These are phyloP conservation scores for Cinclus cinclus DNA, from an alignment of 2,113 vertebrate species.

Conservation along the genomic window DNA sequence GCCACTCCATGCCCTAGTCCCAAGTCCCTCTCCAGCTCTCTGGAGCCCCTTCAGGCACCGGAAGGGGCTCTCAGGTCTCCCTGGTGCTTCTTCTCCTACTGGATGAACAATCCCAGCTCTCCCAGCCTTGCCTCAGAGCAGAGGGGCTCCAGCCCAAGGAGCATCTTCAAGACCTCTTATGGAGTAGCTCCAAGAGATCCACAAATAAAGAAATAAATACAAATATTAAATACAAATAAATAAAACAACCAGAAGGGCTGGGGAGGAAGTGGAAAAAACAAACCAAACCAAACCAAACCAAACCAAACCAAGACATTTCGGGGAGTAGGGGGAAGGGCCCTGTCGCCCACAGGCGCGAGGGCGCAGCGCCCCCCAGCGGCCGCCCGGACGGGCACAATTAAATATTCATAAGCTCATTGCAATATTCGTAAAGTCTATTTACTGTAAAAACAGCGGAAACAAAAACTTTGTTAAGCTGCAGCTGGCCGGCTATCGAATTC, in stretches of 20 bases:
- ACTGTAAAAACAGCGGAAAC: background rate
- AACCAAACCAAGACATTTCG: rapidly evolving
- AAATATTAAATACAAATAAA: background rate
- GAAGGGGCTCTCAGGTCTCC: background rate
- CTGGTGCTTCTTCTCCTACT: background rate
- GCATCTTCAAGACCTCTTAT: background rate
- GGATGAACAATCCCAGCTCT: background rate
- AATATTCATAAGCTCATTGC: background rate
- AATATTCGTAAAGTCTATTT: background rate
- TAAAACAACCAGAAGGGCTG: background rate
- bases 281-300: background rate
- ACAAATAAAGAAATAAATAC: background rate
- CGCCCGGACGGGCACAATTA: rapidly evolving
- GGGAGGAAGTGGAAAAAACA: background rate
- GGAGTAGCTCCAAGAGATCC: background rate
- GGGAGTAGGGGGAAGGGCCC: no score
- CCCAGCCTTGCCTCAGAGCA: background rate
- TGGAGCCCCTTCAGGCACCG: background rate
- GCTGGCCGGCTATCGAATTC: background rate
- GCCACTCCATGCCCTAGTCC: background rate
- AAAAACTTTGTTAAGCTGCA: background rate
- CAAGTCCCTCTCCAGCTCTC: background rate
- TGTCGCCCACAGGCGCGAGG: background rate
- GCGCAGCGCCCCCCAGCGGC: conserved; percentile 17
- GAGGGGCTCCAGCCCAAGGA: background rate